phyloP scores from a whole-genome alignment of 2,888 invertebrate species.

The Lithophane ornitopus region DNA sequence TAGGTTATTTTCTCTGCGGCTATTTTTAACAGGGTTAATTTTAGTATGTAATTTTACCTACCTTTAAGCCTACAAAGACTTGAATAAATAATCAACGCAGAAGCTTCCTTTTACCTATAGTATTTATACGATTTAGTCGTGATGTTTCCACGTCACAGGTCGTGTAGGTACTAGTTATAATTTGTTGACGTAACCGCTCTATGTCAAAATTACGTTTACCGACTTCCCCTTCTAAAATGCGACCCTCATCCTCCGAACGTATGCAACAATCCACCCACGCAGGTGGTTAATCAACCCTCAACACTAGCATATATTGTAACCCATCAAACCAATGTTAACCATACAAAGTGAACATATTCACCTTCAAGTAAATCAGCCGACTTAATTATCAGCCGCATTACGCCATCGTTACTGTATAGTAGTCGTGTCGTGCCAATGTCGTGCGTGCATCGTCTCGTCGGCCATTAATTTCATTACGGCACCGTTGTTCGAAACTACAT shows the following conservation, averaged over 20 bases:
- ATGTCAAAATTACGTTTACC: neutral
- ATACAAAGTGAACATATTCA: constrained; percentile 23
- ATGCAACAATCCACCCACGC: neutral
- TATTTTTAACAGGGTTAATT: neutral
- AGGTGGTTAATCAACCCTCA: constrained; percentile 5
- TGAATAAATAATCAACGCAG: neutral
- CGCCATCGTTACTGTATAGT: constrained; percentile 10
- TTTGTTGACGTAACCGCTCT: neutral
- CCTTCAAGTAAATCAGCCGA: constrained; percentile 26
- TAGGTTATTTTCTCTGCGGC: neutral
- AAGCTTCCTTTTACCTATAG: neutral
- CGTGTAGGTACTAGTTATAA: neutral
- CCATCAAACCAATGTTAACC: constrained; percentile 36
- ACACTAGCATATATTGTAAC: constrained; percentile 6
- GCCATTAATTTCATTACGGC: constrained; percentile 71
- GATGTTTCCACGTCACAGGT: neutral
- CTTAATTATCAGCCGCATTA: constrained; percentile 29
- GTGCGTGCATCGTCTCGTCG: constrained; percentile 60
- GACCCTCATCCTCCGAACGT: neutral
- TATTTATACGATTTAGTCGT: neutral
- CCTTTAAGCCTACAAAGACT: neutral
- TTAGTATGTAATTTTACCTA: no score
- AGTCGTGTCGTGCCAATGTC: constrained; percentile 39
- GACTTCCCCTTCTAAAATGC: neutral
- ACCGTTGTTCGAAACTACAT: constrained; percentile 70